phyloP scores from a whole-genome alignment of 2,113 vertebrate species.

The Clarias magur region DNA sequence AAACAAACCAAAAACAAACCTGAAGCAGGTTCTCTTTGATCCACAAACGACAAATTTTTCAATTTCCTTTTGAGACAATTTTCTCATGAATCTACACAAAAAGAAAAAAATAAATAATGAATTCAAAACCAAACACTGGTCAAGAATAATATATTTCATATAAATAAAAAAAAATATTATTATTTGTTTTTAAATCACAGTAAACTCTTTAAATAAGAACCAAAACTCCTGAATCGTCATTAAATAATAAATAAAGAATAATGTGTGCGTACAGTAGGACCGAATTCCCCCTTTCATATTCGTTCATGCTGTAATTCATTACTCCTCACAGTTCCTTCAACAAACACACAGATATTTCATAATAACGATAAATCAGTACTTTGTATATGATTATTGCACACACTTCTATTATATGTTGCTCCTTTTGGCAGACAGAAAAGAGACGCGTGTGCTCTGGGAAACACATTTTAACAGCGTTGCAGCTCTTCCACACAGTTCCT shows the following conservation, averaged over 20 bases:
- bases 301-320: neutral
- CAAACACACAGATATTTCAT: neutral
- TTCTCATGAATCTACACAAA: neutral
- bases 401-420: neutral
- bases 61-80: too few relatives aligned
- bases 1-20: too few relatives aligned
- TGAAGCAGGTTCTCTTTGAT: neutral
- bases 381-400: neutral
- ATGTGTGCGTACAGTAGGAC: too few relatives aligned
- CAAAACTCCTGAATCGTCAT: neutral
- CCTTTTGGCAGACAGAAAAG: neutral
- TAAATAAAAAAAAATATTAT: neutral
- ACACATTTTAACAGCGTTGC: constrained; percentile 73
- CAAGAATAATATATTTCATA: neutral
- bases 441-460: constrained; percentile 57
- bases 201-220: neutral
- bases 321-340: neutral
- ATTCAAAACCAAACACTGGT: neutral
- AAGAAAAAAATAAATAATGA: neutral
- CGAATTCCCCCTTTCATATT: neutral
- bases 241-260: neutral
- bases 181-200: neutral
- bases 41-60: neutral
- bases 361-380: neutral
- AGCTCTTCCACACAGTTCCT: constrained; percentile 76